Evolutionary conservation across 2,113 vertebrate species (phyloP).

Genomic region (Embiotoca jacksoni): DNA sequence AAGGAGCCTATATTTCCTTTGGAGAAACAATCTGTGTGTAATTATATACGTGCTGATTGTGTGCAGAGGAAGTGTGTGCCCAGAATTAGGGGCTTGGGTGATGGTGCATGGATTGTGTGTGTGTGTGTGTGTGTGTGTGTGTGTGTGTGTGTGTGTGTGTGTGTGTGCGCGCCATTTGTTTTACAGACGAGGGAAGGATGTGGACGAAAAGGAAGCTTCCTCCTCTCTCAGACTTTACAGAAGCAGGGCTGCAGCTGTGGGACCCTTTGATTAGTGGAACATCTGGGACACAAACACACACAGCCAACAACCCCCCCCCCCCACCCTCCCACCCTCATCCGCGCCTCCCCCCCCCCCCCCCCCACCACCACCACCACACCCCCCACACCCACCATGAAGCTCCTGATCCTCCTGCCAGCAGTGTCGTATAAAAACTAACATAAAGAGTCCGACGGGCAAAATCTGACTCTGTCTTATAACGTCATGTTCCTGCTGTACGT

Average conservation of each 20-base stretch:
- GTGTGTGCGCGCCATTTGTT: constrained; percentile 64
- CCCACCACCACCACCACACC: too few species aligned
- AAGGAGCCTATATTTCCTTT: constrained; percentile 71
- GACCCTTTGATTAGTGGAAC: constrained; percentile 77
- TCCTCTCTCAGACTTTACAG: constrained; percentile 66
- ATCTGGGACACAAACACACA: constrained; percentile 71
- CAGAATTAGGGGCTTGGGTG: constrained; percentile 71
- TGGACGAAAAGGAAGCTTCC: constrained; percentile 79
- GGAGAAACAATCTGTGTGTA: constrained; percentile 79
- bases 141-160: constrained; percentile 56
- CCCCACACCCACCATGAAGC: not conserved
- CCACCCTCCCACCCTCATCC: not conserved
- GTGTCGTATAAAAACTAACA: constrained; percentile 42
- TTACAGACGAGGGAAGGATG: constrained; percentile 82
- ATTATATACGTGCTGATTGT: constrained; percentile 82
- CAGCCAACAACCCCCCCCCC: not conserved
- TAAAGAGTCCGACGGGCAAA: constrained; percentile 10
- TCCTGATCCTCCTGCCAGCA: constrained; percentile 22
- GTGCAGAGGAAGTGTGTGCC: constrained; percentile 76
- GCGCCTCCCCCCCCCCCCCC: too few species aligned
- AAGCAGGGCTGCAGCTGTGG: constrained; percentile 75
- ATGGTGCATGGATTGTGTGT: constrained; percentile 51
- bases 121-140: constrained; percentile 18
- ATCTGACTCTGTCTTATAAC: constrained; percentile 44
- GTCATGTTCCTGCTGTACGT: not conserved